Evolutionary conservation across 1,140 invertebrate genomes (phyloP).

Genomic region (Papilio xuthus): DNA sequence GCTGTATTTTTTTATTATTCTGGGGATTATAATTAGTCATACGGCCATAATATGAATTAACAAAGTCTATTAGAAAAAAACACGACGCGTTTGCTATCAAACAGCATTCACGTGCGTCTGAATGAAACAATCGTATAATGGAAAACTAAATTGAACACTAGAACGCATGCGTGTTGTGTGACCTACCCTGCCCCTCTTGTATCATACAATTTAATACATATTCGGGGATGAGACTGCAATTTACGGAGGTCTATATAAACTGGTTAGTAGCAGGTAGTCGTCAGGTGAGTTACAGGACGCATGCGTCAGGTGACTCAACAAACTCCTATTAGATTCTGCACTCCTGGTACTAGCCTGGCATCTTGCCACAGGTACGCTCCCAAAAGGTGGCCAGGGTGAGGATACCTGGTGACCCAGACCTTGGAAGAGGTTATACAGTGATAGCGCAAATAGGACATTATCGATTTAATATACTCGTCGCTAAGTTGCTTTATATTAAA

Average conservation of each 20-base stretch:
- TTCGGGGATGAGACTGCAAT: constrained; percentile 34
- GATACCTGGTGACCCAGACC: constrained; percentile 59
- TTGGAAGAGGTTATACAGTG: constrained; percentile 46
- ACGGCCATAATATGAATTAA: no score
- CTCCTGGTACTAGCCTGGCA: constrained; percentile 79
- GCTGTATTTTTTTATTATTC: no score
- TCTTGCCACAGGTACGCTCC: constrained; percentile 80
- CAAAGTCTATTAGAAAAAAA: not conserved
- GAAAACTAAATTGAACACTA: constrained; percentile 41
- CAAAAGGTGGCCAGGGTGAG: constrained; percentile 70
- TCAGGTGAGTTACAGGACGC: constrained; percentile 63
- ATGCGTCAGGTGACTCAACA: constrained; percentile 65
- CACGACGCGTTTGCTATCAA: constrained; percentile 21
- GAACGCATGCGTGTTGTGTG: constrained; percentile 54
- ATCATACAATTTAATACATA: constrained; percentile 39
- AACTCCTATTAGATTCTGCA: constrained; percentile 59
- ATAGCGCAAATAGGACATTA: constrained; percentile 23
- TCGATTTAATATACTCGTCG: not conserved
- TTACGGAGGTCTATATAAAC: constrained; percentile 46
- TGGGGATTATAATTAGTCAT: no score
- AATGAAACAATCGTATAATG: constrained; percentile 44
- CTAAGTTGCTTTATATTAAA: not conserved
- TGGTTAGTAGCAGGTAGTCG: constrained; percentile 65
- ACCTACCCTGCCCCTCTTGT: constrained; percentile 42
- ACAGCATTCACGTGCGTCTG: constrained; percentile 44